phyloP scores from a whole-genome alignment of 2,113 vertebrate genomes.

The Chiloscyllium plagiosum region DNA sequence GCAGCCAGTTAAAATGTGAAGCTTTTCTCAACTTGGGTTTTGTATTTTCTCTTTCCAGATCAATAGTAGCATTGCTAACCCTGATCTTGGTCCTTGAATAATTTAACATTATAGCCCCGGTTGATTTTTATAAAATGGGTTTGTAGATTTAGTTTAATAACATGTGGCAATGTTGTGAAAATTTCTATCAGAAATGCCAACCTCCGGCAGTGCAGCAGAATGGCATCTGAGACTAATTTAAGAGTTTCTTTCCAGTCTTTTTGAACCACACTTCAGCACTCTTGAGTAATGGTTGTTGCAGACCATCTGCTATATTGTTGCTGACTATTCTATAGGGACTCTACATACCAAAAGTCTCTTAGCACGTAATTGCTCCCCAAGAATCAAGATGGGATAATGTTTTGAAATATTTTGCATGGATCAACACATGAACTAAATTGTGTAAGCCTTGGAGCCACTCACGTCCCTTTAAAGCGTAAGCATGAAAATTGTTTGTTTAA shows the following conservation, averaged over 20 bases:
- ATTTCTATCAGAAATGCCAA: not conserved
- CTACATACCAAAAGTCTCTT: not conserved
- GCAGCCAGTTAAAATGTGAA: not conserved
- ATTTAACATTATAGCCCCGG: not conserved
- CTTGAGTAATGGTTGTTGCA: not conserved
- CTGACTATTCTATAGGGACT: conserved; percentile 11
- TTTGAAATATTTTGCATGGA: conserved; percentile 25
- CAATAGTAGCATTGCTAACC: not conserved
- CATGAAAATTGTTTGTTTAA: not conserved
- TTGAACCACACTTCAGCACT: conserved; percentile 12
- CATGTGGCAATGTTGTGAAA: not conserved
- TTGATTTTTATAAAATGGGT: not conserved
- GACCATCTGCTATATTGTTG: conserved; percentile 33
- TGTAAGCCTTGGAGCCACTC: not conserved
- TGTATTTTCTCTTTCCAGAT: not conserved
- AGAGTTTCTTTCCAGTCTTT: not conserved
- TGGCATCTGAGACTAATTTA: conserved; percentile 35
- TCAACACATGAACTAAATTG: not conserved
- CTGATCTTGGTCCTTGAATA: not conserved
- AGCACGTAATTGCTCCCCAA: conserved; percentile 20
- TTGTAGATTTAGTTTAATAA: not conserved
- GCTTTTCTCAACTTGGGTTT: not conserved
- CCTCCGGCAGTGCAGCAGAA: not conserved
- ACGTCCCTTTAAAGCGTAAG: not conserved
- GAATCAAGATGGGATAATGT: conserved; percentile 11